phyloP scores from a whole-genome alignment of 2,888 invertebrate species.

The Beris chalybata region DNA sequence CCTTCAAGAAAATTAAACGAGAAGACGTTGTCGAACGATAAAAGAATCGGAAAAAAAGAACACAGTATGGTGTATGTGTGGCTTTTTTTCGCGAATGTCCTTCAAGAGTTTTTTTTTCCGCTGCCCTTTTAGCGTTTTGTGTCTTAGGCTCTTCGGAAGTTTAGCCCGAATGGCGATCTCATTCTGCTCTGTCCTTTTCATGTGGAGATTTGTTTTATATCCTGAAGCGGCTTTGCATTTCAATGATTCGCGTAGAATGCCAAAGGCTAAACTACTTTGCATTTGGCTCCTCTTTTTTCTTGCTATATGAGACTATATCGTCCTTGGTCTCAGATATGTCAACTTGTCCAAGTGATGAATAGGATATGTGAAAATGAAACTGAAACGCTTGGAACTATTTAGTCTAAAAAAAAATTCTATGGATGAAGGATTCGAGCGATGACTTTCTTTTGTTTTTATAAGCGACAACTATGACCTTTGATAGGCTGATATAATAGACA shows the following conservation, averaged over 20 bases:
- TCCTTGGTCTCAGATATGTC: conserved; percentile 6
- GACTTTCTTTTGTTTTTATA: no score
- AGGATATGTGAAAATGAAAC: background rate
- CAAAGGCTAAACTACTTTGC: conserved; percentile 3
- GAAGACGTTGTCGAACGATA: no score
- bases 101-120: background rate
- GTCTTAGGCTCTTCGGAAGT: background rate
- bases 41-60: no score
- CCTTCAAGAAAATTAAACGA: no score
- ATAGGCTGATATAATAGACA: no score
- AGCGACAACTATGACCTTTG: no score
- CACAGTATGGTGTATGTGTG: no score
- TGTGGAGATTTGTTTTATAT: background rate
- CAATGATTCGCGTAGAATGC: conserved; percentile 7
- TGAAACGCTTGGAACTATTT: no score
- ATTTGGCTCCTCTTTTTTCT: background rate
- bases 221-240: conserved; percentile 1
- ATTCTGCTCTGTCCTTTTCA: background rate
- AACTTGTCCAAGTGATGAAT: conserved; percentile 1
- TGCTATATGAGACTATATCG: background rate
- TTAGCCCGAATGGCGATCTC: background rate
- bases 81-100: no score
- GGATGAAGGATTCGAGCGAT: no score
- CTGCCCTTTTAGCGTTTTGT: conserved; percentile 11
- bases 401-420: no score